Percentiles rank a stretch among this genome's conserved stretches.
phyloP scores from a whole-genome alignment of 2,113 vertebrate genomes.

The Platanista minor region DNA sequence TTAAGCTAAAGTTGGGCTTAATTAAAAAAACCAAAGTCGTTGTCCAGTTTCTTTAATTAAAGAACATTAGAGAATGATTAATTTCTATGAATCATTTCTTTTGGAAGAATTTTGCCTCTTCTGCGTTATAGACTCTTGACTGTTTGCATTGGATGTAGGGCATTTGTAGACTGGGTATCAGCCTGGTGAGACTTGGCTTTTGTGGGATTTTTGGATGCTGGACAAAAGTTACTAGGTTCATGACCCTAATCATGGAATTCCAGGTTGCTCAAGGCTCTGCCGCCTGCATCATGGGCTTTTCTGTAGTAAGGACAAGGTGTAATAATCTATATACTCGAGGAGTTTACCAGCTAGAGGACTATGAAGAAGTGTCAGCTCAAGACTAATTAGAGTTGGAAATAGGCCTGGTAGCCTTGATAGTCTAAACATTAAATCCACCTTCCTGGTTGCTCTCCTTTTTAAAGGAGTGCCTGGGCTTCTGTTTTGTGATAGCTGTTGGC shows the following conservation, averaged over 20 bases:
- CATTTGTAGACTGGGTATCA: background rate
- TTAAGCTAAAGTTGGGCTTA: constrained; percentile 46
- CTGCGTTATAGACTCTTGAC: background rate
- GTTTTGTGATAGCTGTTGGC: background rate
- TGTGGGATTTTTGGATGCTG: background rate
- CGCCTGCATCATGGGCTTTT: rapidly evolving
- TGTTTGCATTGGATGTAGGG: background rate
- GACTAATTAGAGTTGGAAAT: background rate
- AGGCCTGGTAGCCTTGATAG: background rate
- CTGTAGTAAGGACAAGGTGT: background rate
- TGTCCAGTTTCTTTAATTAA: constrained; percentile 54
- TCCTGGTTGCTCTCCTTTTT: background rate
- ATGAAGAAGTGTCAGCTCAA: background rate
- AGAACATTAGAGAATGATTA: constrained; percentile 42
- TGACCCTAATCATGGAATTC: background rate
- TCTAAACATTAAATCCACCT: background rate
- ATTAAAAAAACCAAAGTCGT: constrained; percentile 40
- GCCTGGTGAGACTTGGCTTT: background rate
- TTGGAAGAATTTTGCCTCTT: background rate
- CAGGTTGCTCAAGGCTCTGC: background rate
- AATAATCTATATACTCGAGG: background rate
- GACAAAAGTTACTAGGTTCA: background rate
- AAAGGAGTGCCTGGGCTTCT: background rate
- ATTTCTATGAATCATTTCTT: constrained; percentile 45
- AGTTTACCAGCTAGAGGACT: background rate